Conservation (phyloP, 2,888 invertebrate species). For the Dasysyrphus albostriatus region DNA sequence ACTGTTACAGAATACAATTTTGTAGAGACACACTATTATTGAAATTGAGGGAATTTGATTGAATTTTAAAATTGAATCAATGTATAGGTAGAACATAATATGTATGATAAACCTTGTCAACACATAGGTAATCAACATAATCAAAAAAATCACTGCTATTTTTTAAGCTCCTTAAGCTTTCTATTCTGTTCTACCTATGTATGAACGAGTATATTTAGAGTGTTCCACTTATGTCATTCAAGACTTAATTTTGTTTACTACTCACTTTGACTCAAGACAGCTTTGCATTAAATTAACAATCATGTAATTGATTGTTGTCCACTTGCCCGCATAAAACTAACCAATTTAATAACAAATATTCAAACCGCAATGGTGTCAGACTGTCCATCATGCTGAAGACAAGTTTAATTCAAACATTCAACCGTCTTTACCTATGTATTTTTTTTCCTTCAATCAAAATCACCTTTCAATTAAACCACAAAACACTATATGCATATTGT, state of each 20-base stretch:
- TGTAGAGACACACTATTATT: no score
- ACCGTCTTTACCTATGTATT: not conserved
- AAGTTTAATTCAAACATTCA: conserved; percentile 18
- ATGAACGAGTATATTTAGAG: no score
- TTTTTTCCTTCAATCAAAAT: not conserved
- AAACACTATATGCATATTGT: not conserved
- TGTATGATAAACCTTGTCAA: conserved; percentile 18
- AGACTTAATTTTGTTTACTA: conserved; percentile 23
- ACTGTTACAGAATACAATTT: no score
- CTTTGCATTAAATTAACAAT: conserved; percentile 17
- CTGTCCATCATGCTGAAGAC: conserved; percentile 41
- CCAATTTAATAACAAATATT: conserved; percentile 36
- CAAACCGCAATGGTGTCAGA: conserved; percentile 36
- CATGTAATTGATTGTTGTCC: conserved; percentile 34
- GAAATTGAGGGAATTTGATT: no score
- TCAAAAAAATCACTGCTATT: not conserved
- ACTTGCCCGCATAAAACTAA: conserved; percentile 15
- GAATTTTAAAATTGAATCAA: no score
- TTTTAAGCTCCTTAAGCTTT: conserved; percentile 6
- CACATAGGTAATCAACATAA: not conserved
- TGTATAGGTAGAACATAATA: no score
- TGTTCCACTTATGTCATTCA: conserved; percentile 45
- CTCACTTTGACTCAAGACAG: not conserved
- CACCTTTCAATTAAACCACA: conserved; percentile 27
- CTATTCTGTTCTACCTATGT: not conserved